These are phyloP conservation scores for Rhagologus leucostigma DNA, from an alignment of 2,113 vertebrate species.

Conservation along the genomic window DNA sequence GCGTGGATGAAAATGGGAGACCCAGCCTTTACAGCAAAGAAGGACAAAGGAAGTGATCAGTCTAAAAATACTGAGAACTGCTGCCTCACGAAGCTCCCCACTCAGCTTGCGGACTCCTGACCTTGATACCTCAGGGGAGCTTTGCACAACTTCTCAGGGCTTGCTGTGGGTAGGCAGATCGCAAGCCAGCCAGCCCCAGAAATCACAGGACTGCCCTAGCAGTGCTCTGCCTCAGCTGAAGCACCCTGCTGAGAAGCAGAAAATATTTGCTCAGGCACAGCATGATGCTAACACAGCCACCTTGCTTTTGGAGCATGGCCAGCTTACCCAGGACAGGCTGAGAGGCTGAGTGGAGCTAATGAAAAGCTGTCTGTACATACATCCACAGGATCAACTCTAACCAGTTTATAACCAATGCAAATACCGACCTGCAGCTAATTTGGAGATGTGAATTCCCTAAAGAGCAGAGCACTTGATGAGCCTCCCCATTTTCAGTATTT, in stretches of 20 bases:
- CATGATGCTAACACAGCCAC: background rate
- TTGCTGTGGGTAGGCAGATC: background rate
- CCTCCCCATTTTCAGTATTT: background rate
- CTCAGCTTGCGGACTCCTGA: background rate
- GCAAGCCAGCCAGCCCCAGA: background rate
- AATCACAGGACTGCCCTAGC: background rate
- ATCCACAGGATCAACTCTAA: background rate
- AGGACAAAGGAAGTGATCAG: background rate
- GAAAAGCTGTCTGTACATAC: background rate
- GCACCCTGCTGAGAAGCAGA: background rate
- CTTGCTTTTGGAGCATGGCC: background rate
- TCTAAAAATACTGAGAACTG: background rate
- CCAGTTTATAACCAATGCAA: background rate
- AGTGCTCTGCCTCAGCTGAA: background rate
- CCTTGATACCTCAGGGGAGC: background rate
- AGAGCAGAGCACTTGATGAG: background rate
- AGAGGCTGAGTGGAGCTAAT: background rate
- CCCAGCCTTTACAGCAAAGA: rapidly evolving
- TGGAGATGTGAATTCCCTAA: background rate
- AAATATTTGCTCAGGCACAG: constrained; percentile 1
- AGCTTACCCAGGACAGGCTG: background rate
- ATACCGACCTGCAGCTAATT: background rate
- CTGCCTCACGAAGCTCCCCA: background rate
- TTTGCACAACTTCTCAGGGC: background rate
- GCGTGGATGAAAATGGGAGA: background rate